Evolutionary conservation across 2,113 vertebrate genomes (phyloP).

Genomic region (Setophaga kirtlandii): DNA sequence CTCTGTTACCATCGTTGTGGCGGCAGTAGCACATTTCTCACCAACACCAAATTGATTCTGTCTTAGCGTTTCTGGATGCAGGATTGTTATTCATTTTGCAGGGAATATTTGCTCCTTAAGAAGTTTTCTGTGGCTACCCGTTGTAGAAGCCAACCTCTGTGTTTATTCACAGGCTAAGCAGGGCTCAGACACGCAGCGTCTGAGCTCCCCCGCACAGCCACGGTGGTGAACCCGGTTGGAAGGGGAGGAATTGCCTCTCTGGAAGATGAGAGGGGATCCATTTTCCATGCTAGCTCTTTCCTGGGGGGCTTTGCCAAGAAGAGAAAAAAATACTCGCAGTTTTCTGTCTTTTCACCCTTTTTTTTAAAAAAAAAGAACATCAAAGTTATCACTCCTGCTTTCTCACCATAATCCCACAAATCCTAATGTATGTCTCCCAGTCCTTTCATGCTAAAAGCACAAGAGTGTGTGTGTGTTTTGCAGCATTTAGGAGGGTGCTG

Average conservation of each 20-base stretch:
- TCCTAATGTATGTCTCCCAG: conserved; percentile 18
- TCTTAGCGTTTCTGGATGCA: background rate
- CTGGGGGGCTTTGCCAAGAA: background rate
- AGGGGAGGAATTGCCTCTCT: background rate
- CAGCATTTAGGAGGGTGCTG: conserved; percentile 10
- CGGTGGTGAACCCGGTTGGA: background rate
- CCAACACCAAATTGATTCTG: background rate
- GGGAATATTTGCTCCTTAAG: background rate
- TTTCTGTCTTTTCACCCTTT: conserved; percentile 11
- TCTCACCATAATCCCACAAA: conserved; percentile 56
- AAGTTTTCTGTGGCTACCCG: background rate
- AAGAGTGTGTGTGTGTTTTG: conserved; percentile 3
- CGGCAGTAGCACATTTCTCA: rapidly evolving
- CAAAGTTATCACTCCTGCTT: conserved; percentile 55
- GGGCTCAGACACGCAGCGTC: background rate
- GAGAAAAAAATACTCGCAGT: background rate
- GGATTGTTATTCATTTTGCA: background rate
- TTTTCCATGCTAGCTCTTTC: conserved; percentile 45
- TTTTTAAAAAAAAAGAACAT: background rate
- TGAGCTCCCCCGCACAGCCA: background rate
- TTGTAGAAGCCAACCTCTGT: background rate
- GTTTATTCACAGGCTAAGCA: conserved; percentile 33
- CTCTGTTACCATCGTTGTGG: rapidly evolving
- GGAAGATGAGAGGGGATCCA: conserved; percentile 3
- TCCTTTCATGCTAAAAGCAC: conserved; percentile 53